Evolutionary conservation across 2,113 vertebrate genomes (phyloP), one percentile per base, ranked within the genome.

Genomic region (Corythornis cristatus): DNA sequence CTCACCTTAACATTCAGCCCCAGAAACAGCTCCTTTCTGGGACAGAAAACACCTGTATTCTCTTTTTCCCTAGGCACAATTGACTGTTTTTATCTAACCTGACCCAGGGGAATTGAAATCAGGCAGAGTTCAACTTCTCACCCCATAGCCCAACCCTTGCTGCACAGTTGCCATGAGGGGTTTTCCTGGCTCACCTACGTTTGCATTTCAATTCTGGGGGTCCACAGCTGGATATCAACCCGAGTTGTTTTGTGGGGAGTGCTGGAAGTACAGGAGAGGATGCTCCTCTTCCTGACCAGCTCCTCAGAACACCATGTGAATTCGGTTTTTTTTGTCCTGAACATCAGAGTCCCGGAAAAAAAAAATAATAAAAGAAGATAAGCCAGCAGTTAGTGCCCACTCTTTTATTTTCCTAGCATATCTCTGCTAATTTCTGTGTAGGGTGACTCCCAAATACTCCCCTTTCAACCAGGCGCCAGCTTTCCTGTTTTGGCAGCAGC

Each of bases 401-500:
- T 33, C 64, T 94, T 93, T 95, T 95, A 96, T 96, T 96, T 96
- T 97, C 89, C 77, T 96, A 95, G 83, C 96, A 53, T 96, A 95
- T 97, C 96, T 94, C 94, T 91, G 48, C 91, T 86, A 74, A 86
- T 94, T 96, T 96, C 90, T 95, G 93, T 95, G 74, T 46, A 56
- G 72, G 67, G 92, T 93, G 76, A 93, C 93, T 96, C 93, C 95
- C 96, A 95, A 95, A 96, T 94, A 93, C 94, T 96, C 95, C 93
- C 90, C 89, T 95, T 70, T 71, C 87, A 66, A 71, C 89, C 72
- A 95, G 96, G 96, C 96, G 96, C 96, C 96, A 28, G 87, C 95
- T 96, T 98, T 98, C 98, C 97, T 97, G 97, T 97, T 95, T 97
- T 96, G 97, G 95, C 90, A 84, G 60, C 0, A 28, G 71, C 73